phyloP scores from a whole-genome alignment of 1,140 invertebrate genomes.

The Dendrolimus kikuchii region DNA sequence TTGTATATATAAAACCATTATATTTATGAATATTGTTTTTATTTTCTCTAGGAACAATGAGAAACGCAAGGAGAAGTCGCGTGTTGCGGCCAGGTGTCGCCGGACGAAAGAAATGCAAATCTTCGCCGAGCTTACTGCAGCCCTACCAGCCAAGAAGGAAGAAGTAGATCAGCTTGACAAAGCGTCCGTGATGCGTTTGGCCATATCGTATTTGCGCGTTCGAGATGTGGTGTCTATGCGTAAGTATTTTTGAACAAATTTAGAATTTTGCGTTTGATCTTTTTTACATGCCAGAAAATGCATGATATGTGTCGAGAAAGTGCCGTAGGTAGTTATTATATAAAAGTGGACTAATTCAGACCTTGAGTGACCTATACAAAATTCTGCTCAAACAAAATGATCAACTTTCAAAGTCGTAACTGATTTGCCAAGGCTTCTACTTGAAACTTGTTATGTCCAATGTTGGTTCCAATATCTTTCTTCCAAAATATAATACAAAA shows the following conservation, averaged over 20 bases:
- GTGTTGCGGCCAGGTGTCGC: slow-evolving; percentile 93
- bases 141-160: slow-evolving; percentile 84
- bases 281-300: too few relatives aligned
- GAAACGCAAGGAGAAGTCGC: slow-evolving; percentile 96
- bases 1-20: too few relatives aligned
- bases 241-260: slow-evolving; percentile 67
- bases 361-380: too few relatives aligned
- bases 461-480: too few relatives aligned
- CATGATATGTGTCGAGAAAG: too few relatives aligned
- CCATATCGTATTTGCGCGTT: slow-evolving; percentile 91
- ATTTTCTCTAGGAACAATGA: slow-evolving; percentile 89
- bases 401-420: too few relatives aligned
- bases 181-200: slow-evolving; percentile 95
- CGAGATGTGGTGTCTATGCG: slow-evolving; percentile 86
- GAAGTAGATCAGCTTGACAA: slow-evolving; percentile 93
- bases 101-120: slow-evolving; percentile 96
- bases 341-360: too few relatives aligned
- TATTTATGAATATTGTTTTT: background rate
- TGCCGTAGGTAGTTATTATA: too few relatives aligned
- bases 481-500: too few relatives aligned
- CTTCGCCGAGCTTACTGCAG: slow-evolving; percentile 88
- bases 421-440: too few relatives aligned
- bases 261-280: background rate
- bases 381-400: too few relatives aligned
- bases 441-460: too few relatives aligned